These are phyloP conservation scores for Dendrolimus houi DNA, from an alignment of 2,888 invertebrate genomes.

Conservation along the genomic window DNA sequence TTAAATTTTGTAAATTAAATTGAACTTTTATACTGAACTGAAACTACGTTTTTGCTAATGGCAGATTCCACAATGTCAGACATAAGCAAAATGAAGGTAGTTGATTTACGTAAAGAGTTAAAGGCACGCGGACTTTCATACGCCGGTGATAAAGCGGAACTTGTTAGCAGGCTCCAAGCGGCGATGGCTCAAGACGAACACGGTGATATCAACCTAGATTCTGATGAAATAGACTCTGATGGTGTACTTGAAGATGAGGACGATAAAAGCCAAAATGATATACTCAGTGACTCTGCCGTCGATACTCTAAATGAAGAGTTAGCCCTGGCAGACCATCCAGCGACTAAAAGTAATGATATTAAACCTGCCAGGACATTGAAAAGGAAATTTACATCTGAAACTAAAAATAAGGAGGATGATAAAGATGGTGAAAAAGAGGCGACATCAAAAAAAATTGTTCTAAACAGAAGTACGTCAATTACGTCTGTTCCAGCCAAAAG, in stretches of 20 bases:
- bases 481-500: conserved; percentile 26
- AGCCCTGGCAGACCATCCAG: conserved; percentile 42
- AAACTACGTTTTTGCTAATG: conserved; percentile 17
- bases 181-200: conserved; percentile 67
- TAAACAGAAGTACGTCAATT: conserved; percentile 71
- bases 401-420: conserved; percentile 26
- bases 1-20: too few species aligned
- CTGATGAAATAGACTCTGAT: conserved; percentile 72
- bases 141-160: conserved; percentile 88
- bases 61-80: conserved; percentile 45
- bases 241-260: conserved; percentile 74
- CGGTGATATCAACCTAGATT: conserved; percentile 55
- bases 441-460: conserved; percentile 77
- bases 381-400: conserved; percentile 43
- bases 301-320: conserved; percentile 60
- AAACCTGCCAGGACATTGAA: conserved; percentile 50
- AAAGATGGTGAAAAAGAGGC: conserved; percentile 48
- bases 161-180: conserved; percentile 83
- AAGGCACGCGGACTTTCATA: conserved; percentile 85
- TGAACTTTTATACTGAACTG: conserved; percentile 5
- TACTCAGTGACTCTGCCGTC: conserved; percentile 51
- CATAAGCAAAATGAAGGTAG: conserved; percentile 80
- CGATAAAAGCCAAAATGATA: conserved; percentile 61
- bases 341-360: conserved; percentile 28
- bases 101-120: conserved; percentile 88